A percentile compares a stretch with the other conserved stretches of the same genome.
Evolutionary conservation across 1,140 invertebrate species (phyloP).

Genomic region (Drosophila oshimai): DNA sequence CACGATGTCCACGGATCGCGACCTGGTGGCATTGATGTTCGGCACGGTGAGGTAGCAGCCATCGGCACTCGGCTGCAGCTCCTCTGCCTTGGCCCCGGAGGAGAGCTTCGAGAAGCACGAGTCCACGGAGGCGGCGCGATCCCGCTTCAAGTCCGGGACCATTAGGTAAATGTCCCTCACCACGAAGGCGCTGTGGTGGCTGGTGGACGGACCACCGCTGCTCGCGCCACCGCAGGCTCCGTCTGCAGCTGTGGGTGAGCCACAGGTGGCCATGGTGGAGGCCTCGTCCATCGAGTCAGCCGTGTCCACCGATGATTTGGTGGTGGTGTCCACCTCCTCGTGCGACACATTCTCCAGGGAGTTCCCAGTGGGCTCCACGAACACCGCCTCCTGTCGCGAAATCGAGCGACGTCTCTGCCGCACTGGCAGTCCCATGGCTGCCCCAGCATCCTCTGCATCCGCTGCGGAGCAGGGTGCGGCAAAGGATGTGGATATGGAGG

Average conservation of each 20-base stretch:
- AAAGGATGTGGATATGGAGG: constrained; percentile 15
- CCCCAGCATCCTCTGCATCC: constrained; percentile 58
- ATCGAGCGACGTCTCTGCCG: constrained; percentile 86
- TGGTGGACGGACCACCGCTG: too few relatives aligned
- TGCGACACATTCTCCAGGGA: constrained; percentile 86
- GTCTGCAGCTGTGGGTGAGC: constrained; percentile 48
- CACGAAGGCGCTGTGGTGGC: constrained; percentile 57
- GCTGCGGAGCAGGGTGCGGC: constrained; percentile 43
- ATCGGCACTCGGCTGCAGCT: constrained; percentile 85
- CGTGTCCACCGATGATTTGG: constrained; percentile 82
- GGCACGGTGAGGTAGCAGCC: constrained; percentile 87
- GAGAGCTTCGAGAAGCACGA: constrained; percentile 90
- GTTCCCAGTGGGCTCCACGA: constrained; percentile 87
- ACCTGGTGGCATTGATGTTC: constrained; percentile 87
- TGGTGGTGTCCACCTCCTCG: constrained; percentile 84
- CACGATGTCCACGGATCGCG: constrained; percentile 94
- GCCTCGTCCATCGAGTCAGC: constrained; percentile 83
- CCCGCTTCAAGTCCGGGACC: constrained; percentile 91
- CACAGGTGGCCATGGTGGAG: constrained; percentile 72
- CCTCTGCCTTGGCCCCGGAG: constrained; percentile 86
- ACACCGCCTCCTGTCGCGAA: constrained; percentile 91
- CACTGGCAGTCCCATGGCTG: constrained; percentile 66
- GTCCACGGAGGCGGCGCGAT: constrained; percentile 92
- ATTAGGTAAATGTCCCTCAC: constrained; percentile 90
- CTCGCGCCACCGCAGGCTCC: neutral